Base-by-base conservation (phyloP, 2,888 invertebrate species). In the Polyommatus icarus region DNA sequence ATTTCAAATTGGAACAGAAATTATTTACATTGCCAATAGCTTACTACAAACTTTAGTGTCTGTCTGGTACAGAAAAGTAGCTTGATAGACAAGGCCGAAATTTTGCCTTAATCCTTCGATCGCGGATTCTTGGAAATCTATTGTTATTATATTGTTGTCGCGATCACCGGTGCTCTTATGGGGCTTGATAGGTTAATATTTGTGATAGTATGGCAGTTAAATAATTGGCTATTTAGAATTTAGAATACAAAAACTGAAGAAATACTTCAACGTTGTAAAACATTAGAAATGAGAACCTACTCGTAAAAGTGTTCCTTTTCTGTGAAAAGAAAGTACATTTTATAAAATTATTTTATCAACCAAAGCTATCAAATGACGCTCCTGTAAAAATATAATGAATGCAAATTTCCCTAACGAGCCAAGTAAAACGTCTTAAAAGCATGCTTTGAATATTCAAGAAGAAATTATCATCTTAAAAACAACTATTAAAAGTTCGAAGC, bases 401-500 rank as follows among this genome's bases (percentile, higher is more conserved):
- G 72, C 40, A 72, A 72, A 72, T 72, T 40, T 72, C 20, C 72
- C 18, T 40, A 72, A 36, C 71, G 40, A 40, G 72, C 24, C 40
- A 72, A 40, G 40, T 72, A 72, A 67, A 67, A 32, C 29, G 40
- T 72, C 40, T 72, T 40, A 40, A 72, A 72, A 72, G 72, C 72
- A 72, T 72, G 72, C 72, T 72, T 72, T 72, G 72, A 72, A 72
- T 72, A 72, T 72, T 72, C 20, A 72, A 18, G 40, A 20, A 40
- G 72, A 40, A 72, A 40, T 72, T 72, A 72, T 40, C 72, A 40
- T 40, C 72, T 40, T 67, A 67, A 32, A 61, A 32, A 29, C 29
- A 67, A 67, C 20, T 67, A 67, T 67, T 18, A 67, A 15, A 67
- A 67, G 67, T 67, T 67, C 32, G 15, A 67, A 67, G 67, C 67